Conservation (phyloP, 2,888 invertebrate genomes). For the Leucoma salicis region DNA sequence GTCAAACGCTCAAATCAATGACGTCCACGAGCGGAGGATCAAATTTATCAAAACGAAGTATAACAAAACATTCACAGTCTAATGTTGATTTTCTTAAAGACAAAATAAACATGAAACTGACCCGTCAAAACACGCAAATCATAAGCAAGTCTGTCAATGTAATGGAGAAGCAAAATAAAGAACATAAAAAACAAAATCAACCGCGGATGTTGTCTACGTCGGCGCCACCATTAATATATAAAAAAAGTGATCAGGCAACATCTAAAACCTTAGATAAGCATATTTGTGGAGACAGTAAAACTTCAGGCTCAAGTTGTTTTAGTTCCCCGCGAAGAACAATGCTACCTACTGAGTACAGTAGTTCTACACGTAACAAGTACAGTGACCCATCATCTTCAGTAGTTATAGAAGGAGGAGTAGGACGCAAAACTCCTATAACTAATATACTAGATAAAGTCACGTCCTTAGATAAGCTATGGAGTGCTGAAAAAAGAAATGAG, state of each 20-base stretch:
- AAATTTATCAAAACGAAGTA: slow-evolving; percentile 52
- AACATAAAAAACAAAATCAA: slow-evolving; percentile 35
- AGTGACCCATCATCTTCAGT: slow-evolving; percentile 52
- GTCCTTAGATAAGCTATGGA: slow-evolving; percentile 81
- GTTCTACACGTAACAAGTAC: slow-evolving; percentile 49
- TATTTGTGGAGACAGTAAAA: slow-evolving; percentile 39
- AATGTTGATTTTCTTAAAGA: slow-evolving; percentile 84
- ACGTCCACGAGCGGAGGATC: slow-evolving; percentile 75
- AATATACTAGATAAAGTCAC: slow-evolving; percentile 76
- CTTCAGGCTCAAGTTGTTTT: slow-evolving; percentile 68
- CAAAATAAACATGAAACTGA: slow-evolving; percentile 83
- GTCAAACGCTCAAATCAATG: slow-evolving; percentile 85
- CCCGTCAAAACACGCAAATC: slow-evolving; percentile 73
- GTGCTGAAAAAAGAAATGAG: slow-evolving; percentile 74
- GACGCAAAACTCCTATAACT: slow-evolving; percentile 73
- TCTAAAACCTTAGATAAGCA: slow-evolving; percentile 41
- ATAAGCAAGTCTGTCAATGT: slow-evolving; percentile 39
- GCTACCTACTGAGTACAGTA: slow-evolving; percentile 68
- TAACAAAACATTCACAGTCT: slow-evolving; percentile 54
- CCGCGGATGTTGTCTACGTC: slow-evolving; percentile 61
- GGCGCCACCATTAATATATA: slow-evolving; percentile 67
- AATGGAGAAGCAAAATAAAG: slow-evolving; percentile 29
- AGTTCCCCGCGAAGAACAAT: slow-evolving; percentile 69
- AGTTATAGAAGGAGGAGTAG: slow-evolving; percentile 72
- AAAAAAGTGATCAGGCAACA: slow-evolving; percentile 45